A percentile compares a stretch with the other conserved stretches of the same genome.
These are phyloP conservation scores for Nezara viridula DNA, from an alignment of 2,888 invertebrate genomes.

Conservation along the genomic window DNA sequence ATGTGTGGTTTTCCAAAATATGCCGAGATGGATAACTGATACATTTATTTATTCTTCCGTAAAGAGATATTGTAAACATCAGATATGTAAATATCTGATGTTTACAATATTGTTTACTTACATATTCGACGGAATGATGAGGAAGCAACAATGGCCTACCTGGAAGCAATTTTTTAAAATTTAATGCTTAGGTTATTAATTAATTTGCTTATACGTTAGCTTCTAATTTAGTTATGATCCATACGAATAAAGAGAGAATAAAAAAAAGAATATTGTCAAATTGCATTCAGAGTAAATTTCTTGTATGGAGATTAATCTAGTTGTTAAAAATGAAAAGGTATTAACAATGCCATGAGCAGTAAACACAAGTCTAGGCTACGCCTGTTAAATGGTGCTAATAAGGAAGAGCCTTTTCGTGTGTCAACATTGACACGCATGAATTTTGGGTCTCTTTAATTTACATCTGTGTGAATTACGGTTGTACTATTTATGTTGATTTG, in stretches of 20 bases:
- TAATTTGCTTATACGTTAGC: background rate
- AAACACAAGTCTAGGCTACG: background rate
- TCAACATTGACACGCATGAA: background rate
- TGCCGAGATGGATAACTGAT: too few relatives aligned
- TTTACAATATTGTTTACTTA: too few relatives aligned
- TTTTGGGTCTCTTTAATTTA: constrained; percentile 19
- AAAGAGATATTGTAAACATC: too few relatives aligned
- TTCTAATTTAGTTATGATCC: background rate
- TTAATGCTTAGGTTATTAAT: too few relatives aligned
- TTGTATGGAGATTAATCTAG: background rate
- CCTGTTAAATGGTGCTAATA: constrained; percentile 1
- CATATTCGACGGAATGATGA: too few relatives aligned
- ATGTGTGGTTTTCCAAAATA: too few relatives aligned
- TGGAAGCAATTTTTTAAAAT: too few relatives aligned
- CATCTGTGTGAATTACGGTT: background rate
- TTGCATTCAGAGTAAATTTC: background rate
- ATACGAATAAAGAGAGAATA: background rate
- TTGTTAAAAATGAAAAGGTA: background rate
- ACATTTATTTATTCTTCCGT: too few relatives aligned
- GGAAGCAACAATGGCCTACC: too few relatives aligned
- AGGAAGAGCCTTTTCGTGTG: constrained; percentile 7
- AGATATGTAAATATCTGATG: too few relatives aligned
- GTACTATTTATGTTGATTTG: background rate
- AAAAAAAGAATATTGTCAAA: background rate
- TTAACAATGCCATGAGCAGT: background rate